A percentile compares a stretch with the other conserved stretches of the same genome.
Evolutionary conservation across 1,140 invertebrate species (phyloP).

Genomic region (Drosophila parabipectinata): DNA sequence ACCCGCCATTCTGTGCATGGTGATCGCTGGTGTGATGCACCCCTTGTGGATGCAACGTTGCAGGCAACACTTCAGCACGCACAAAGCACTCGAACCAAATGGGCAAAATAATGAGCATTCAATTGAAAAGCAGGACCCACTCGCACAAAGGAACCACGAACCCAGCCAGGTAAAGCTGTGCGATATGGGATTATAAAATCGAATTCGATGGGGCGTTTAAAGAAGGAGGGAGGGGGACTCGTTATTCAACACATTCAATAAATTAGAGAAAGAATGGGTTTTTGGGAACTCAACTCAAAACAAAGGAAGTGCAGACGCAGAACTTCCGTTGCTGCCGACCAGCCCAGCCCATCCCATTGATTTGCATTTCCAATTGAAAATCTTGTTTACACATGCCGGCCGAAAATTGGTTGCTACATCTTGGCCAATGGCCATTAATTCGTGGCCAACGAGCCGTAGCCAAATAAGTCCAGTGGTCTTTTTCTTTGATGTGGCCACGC

Average conservation of each 20-base stretch:
- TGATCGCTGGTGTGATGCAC: slow-evolving; percentile 25
- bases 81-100: slow-evolving; percentile 52
- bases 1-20: slow-evolving; percentile 4
- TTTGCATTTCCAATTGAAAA: slow-evolving; percentile 65
- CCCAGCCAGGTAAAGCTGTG: slow-evolving; percentile 44
- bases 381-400: slow-evolving; percentile 42
- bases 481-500: slow-evolving; percentile 69
- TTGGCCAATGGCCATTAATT: slow-evolving; percentile 55
- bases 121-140: slow-evolving; percentile 45
- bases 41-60: slow-evolving; percentile 50
- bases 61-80: slow-evolving; percentile 58
- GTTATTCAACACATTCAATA: slow-evolving; percentile 45
- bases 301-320: slow-evolving; percentile 53
- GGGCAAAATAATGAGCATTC: slow-evolving; percentile 80
- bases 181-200: slow-evolving; percentile 34
- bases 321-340: slow-evolving; percentile 47
- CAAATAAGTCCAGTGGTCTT: slow-evolving; percentile 29
- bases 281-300: slow-evolving; percentile 1
- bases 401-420: slow-evolving; percentile 29
- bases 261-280: slow-evolving; percentile 20
- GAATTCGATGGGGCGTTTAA: slow-evolving; percentile 28
- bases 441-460: slow-evolving; percentile 64
- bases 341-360: slow-evolving; percentile 19
- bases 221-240: slow-evolving; percentile 2
- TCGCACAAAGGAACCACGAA: slow-evolving; percentile 40